Conservation (phyloP, 2,797 vertebrate genomes). For the Eptatretus atami region DNA sequence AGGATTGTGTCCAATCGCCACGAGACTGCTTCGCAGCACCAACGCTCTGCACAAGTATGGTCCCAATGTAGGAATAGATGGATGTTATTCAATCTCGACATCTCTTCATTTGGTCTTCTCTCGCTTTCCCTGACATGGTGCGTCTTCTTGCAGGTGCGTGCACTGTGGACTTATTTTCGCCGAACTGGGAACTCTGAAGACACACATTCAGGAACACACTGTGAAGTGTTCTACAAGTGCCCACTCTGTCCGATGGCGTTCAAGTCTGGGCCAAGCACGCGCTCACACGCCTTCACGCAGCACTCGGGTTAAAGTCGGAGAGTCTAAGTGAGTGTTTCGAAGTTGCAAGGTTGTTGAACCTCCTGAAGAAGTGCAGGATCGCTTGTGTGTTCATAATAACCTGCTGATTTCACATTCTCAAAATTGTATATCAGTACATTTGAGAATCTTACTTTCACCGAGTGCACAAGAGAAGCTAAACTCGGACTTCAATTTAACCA, state of each 20-base stretch:
- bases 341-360: too few relatives aligned
- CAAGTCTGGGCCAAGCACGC: constrained; percentile 68
- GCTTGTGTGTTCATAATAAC: too few relatives aligned
- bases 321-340: constrained; percentile 50
- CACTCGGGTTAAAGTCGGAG: constrained; percentile 77
- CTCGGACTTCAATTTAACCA: too few relatives aligned
- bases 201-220: constrained; percentile 71
- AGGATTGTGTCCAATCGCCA: too few relatives aligned
- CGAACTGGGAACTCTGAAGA: constrained; percentile 54
- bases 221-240: constrained; percentile 97
- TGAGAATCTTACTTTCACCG: too few relatives aligned
- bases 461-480: too few relatives aligned
- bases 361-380: too few relatives aligned
- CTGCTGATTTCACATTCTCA: too few relatives aligned
- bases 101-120: constrained; percentile 6
- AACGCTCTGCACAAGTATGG: too few relatives aligned
- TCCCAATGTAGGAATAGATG: neutral
- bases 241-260: constrained; percentile 94
- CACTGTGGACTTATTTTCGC: constrained; percentile 78
- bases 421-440: too few relatives aligned
- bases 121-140: neutral
- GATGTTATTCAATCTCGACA: neutral
- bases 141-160: constrained; percentile 29
- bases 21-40: too few relatives aligned
- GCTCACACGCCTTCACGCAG: constrained; percentile 61